These are phyloP conservation scores for Melanocharis versteri DNA, from an alignment of 2,113 vertebrate genomes.

Conservation along the genomic window DNA sequence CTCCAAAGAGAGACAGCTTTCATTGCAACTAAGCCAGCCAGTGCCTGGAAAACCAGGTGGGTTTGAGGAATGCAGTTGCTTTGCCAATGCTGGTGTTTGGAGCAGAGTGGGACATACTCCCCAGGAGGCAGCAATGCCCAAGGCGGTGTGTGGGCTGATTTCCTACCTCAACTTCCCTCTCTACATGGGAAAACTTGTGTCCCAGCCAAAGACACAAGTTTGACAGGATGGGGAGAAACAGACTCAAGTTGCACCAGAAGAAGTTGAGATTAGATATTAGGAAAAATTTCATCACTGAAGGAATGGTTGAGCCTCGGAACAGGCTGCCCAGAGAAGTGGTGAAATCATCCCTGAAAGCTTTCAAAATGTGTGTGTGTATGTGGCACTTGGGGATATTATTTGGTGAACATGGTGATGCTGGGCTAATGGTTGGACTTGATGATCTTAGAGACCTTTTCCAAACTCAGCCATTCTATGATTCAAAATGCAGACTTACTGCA, in stretches of 20 bases:
- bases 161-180: not conserved
- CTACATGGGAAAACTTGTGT: not conserved
- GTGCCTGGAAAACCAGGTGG: not conserved
- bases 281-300: not conserved
- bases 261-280: not conserved
- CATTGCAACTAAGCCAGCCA: not conserved
- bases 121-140: fast-evolving
- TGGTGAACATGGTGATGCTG: not conserved
- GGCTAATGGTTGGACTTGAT: fast-evolving
- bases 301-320: not conserved
- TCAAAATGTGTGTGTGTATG: not conserved
- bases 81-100: not conserved
- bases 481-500: not conserved
- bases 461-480: not conserved
- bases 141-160: not conserved
- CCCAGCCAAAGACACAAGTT: not conserved
- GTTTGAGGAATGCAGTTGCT: not conserved
- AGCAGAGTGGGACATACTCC: fast-evolving
- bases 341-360: not conserved
- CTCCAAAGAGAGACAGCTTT: not conserved
- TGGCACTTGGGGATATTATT: not conserved
- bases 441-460: not conserved
- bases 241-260: not conserved
- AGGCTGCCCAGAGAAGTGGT: not conserved
- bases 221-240: not conserved